Evolutionary conservation across 2,797 vertebrate species (phyloP).

Genomic region (Myotis daubentonii): DNA sequence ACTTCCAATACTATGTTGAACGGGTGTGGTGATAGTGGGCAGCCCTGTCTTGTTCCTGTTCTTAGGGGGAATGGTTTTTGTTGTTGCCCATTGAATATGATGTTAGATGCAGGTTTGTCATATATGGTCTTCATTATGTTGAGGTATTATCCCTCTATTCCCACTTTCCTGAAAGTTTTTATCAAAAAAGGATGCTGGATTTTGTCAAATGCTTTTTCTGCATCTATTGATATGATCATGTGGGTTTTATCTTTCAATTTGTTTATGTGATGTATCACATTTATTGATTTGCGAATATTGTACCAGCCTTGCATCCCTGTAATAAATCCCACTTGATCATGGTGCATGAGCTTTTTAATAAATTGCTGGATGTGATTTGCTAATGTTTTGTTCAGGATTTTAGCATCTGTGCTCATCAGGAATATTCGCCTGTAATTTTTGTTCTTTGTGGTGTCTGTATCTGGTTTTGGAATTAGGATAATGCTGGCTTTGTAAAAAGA

Average conservation of each 20-base stretch:
- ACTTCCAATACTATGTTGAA: neutral
- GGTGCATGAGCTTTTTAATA: neutral
- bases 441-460: too few relatives aligned
- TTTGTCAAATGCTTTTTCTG: neutral
- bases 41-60: neutral
- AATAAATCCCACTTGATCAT: neutral
- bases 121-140: neutral
- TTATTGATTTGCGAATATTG: neutral
- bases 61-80: neutral
- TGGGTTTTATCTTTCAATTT: neutral
- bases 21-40: neutral
- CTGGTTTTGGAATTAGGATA: too few relatives aligned
- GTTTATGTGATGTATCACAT: neutral
- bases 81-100: neutral
- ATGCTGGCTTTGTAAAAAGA: too few relatives aligned
- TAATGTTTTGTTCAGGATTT: too few relatives aligned
- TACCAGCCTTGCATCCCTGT: neutral
- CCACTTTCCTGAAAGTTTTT: neutral
- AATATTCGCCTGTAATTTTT: too few relatives aligned
- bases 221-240: neutral
- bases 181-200: neutral
- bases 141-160: neutral
- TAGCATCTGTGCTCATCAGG: too few relatives aligned
- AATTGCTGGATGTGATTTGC: too few relatives aligned
- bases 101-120: neutral